Conservation (phyloP, 2,888 invertebrate species). For the Athetis lepigone region DNA sequence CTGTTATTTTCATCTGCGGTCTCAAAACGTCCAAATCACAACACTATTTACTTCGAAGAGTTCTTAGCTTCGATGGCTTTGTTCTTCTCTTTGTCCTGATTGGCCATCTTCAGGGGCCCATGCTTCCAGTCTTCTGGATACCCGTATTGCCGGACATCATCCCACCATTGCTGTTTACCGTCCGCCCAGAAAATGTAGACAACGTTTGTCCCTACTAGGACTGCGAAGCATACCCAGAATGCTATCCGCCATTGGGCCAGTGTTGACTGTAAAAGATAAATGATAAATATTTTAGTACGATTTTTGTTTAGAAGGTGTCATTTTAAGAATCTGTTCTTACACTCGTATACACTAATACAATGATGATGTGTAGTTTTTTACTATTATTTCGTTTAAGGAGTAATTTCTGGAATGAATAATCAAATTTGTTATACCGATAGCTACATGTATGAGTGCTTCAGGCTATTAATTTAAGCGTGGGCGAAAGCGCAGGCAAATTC, state of each 20-base stretch:
- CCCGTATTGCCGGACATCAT: constrained; percentile 90
- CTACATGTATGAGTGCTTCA: no score
- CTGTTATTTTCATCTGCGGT: constrained; percentile 7
- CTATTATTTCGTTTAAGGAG: no score
- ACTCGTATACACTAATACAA: no score
- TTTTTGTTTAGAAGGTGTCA: constrained; percentile 3
- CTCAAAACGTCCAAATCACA: constrained; percentile 16
- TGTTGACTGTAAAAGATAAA: constrained; percentile 89
- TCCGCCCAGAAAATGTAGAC: constrained; percentile 93
- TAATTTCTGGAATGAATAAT: no score
- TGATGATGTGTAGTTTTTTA: no score
- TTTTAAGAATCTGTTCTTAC: no score
- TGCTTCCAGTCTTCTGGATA: constrained; percentile 86
- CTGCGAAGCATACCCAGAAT: constrained; percentile 93
- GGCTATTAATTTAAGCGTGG: no score
- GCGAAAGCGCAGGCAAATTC: no score
- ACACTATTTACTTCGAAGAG: constrained; percentile 44
- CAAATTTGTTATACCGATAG: no score
- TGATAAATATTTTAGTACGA: constrained; percentile 10
- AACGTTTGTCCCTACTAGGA: constrained; percentile 92
- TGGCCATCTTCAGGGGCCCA: constrained; percentile 77
- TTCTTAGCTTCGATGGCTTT: constrained; percentile 78
- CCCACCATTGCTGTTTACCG: constrained; percentile 94
- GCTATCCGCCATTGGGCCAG: constrained; percentile 92
- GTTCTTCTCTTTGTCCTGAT: constrained; percentile 80